These are phyloP conservation scores for Neopelma chrysocephalum DNA, from an alignment of 2,797 vertebrate species.

Conservation along the genomic window DNA sequence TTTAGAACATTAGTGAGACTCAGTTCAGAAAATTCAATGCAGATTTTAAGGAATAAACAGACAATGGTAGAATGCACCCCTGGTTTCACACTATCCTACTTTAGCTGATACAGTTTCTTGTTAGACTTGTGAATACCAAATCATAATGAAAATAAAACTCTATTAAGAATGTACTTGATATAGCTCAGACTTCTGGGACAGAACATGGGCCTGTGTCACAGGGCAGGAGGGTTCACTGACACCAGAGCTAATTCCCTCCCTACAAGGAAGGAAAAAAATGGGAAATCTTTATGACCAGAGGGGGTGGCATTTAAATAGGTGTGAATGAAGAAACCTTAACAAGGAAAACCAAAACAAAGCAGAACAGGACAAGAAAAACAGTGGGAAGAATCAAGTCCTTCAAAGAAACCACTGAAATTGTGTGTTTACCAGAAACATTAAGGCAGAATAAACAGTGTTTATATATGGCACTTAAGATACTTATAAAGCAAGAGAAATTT, in stretches of 20 bases:
- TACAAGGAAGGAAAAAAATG: neutral
- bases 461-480: neutral
- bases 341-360: neutral
- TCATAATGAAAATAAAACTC: neutral
- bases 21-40: conserved; percentile 1
- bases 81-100: neutral
- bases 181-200: neutral
- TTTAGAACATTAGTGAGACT: conserved; percentile 37
- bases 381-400: neutral
- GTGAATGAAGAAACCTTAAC: neutral
- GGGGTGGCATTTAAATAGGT: neutral
- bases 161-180: neutral
- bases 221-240: neutral
- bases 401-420: neutral
- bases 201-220: neutral
- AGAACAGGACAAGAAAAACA: neutral
- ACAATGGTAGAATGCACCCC: neutral
- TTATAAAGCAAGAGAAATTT: neutral
- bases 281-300: neutral
- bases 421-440: neutral
- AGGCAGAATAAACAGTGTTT: neutral
- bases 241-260: neutral
- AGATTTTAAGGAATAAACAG: neutral
- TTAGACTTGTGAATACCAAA: neutral
- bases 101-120: neutral